Percentiles rank a stretch among this genome's conserved stretches.
phyloP scores from a whole-genome alignment of 2,888 invertebrate genomes.

The Quadroppia sp. region DNA sequence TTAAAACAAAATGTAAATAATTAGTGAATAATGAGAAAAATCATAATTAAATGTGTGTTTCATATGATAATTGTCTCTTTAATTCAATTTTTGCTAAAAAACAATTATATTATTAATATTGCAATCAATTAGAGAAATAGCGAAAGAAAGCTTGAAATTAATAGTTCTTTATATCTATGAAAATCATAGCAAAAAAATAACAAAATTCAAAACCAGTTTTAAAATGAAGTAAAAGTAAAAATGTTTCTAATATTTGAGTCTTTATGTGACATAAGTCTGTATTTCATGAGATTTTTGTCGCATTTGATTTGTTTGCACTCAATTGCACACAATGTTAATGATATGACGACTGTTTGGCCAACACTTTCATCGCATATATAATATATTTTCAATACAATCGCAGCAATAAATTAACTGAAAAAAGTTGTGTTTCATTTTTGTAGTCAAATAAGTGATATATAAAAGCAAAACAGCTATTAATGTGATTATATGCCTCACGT shows the following conservation, averaged over 20 bases:
- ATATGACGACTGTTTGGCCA: too few species aligned
- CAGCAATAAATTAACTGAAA: too few species aligned
- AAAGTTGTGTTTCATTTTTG: too few species aligned
- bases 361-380: neutral
- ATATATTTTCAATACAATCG: too few species aligned
- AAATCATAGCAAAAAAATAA: neutral
- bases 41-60: constrained; percentile 8
- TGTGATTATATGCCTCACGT: constrained; percentile 5
- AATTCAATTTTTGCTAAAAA: constrained; percentile 1
- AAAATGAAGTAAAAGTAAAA: too few species aligned
- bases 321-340: too few species aligned
- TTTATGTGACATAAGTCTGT: too few species aligned
- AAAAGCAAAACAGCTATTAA: neutral
- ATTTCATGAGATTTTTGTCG: too few species aligned
- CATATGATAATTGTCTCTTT: neutral
- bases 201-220: neutral
- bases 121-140: neutral
- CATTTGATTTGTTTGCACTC: too few species aligned
- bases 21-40: neutral
- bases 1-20: constrained; percentile 12
- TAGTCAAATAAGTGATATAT: neutral
- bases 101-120: neutral
- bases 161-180: neutral
- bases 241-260: too few species aligned
- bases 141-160: neutral